Percentiles rank a stretch among this genome's conserved stretches.
phyloP scores from a whole-genome alignment of 2,797 vertebrate species.

The Paedocypris micromegethes region DNA sequence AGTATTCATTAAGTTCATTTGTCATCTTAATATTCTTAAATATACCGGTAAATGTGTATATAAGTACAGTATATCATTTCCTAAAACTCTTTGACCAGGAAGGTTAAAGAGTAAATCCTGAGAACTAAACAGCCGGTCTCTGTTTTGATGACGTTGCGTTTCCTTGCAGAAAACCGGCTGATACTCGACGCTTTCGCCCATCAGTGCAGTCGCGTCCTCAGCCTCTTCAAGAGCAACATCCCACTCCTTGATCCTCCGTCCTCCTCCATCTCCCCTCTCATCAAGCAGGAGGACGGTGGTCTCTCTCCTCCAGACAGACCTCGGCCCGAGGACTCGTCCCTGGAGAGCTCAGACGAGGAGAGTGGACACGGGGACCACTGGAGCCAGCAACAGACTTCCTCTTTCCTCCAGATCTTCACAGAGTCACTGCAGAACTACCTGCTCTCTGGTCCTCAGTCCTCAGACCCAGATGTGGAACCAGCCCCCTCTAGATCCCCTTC shows the following conservation, averaged over 20 bases:
- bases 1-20: too few relatives aligned
- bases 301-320: slow-evolving; percentile 62
- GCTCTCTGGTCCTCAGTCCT: slow-evolving; percentile 73
- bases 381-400: slow-evolving; percentile 90
- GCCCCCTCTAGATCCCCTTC: slow-evolving; percentile 81
- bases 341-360: slow-evolving; percentile 75
- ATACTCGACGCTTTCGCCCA: slow-evolving; percentile 97
- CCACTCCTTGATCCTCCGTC: slow-evolving; percentile 83
- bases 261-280: slow-evolving; percentile 73
- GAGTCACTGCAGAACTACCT: slow-evolving; percentile 97
- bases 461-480: slow-evolving; percentile 72
- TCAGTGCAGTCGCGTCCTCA: slow-evolving; percentile 96
- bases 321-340: slow-evolving; percentile 68
- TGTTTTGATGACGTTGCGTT: not conserved
- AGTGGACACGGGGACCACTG: slow-evolving; percentile 75
- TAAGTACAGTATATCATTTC: too few relatives aligned
- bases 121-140: too few relatives aligned
- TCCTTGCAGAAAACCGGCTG: slow-evolving; percentile 82
- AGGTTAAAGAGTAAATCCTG: too few relatives aligned
- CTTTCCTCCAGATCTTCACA: slow-evolving; percentile 91
- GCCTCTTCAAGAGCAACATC: slow-evolving; percentile 89
- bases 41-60: too few relatives aligned
- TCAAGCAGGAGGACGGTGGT: slow-evolving; percentile 82
- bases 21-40: too few relatives aligned
- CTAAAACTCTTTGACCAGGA: not conserved